A percentile compares a stretch with the other conserved stretches of the same genome.
These are phyloP conservation scores for Agrotis puta DNA, from an alignment of 2,888 invertebrate species.

Conservation along the genomic window DNA sequence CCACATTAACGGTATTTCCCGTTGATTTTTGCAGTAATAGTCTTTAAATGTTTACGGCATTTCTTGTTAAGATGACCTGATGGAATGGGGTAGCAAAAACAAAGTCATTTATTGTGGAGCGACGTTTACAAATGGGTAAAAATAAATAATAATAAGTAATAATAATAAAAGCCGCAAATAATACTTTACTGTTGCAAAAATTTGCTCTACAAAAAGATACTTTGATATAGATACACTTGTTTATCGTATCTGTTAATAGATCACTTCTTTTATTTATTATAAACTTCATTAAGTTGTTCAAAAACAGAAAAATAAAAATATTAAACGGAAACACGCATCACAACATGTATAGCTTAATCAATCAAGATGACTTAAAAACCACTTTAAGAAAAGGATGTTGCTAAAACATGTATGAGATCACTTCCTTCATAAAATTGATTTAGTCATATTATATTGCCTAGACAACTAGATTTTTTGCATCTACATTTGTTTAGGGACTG, in stretches of 20 bases:
- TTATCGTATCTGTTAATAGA: not conserved
- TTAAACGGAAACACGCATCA: slow-evolving; percentile 39
- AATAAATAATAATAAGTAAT: not conserved
- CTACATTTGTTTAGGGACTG: not conserved
- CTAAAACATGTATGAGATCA: slow-evolving; percentile 33
- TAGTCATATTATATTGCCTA: not conserved
- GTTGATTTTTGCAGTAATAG: too few species aligned
- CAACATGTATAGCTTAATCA: slow-evolving; percentile 16
- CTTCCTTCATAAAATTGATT: slow-evolving; percentile 24
- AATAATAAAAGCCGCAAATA: not conserved
- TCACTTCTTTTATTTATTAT: not conserved
- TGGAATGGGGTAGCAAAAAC: not conserved
- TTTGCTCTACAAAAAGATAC: not conserved
- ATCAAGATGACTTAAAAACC: slow-evolving; percentile 33
- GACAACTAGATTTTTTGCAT: not conserved
- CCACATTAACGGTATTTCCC: too few species aligned
- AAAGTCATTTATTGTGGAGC: not conserved
- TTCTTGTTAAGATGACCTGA: not conserved
- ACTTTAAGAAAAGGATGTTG: slow-evolving; percentile 23
- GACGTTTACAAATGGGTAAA: not conserved
- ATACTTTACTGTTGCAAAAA: not conserved
- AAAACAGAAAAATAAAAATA: slow-evolving; percentile 13
- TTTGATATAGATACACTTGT: not conserved
- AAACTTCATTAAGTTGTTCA: not conserved
- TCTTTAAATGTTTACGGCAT: too few species aligned